Evolutionary conservation across 2,797 vertebrate genomes (phyloP).

Genomic region (Thamnophis elegans): DNA sequence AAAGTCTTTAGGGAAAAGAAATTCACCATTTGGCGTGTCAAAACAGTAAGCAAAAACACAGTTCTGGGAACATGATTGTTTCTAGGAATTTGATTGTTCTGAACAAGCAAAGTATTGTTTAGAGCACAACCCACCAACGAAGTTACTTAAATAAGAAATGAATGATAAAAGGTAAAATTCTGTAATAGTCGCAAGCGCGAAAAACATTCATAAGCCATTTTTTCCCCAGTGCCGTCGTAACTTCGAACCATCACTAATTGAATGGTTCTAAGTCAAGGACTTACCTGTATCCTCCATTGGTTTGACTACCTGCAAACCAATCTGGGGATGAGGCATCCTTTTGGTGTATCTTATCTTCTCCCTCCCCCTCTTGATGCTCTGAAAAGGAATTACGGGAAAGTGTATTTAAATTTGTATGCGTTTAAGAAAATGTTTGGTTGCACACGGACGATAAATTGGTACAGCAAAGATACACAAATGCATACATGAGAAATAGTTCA

Average conservation of each 20-base stretch:
- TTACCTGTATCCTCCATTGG: not conserved
- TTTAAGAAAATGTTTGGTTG: not conserved
- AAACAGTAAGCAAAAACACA: constrained; percentile 8
- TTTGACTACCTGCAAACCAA: too few species aligned
- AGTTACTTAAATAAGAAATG: not conserved
- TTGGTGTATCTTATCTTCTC: not conserved
- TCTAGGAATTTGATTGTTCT: not conserved
- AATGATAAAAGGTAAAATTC: not conserved
- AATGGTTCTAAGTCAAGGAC: not conserved
- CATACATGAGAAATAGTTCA: not conserved
- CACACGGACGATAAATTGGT: not conserved
- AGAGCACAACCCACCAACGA: not conserved
- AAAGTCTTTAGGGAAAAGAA: constrained; percentile 15
- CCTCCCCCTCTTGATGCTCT: not conserved
- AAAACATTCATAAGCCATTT: not conserved
- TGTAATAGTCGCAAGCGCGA: not conserved
- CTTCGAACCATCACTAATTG: not conserved
- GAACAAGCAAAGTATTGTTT: not conserved
- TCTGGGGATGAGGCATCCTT: too few species aligned
- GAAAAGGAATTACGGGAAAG: not conserved
- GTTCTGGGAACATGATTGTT: not conserved
- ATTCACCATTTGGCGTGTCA: not conserved
- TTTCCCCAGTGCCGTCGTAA: not conserved
- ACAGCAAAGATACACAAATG: not conserved
- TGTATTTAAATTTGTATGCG: not conserved